These are phyloP conservation scores for Polymixis lichenea DNA, from an alignment of 2,888 invertebrate species.

Conservation along the genomic window DNA sequence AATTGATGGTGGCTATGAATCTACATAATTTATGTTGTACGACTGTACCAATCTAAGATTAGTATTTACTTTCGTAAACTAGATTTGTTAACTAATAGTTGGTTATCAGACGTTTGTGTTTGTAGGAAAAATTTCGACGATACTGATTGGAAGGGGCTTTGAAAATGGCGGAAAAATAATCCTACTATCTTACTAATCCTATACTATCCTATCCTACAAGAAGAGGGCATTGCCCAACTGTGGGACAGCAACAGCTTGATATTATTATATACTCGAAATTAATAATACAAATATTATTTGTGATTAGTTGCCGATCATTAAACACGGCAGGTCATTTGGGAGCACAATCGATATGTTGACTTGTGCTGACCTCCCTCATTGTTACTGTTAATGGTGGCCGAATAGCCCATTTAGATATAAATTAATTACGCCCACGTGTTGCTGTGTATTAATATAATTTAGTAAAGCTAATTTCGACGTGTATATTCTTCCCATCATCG, in stretches of 20 bases:
- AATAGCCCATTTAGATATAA: not conserved
- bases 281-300: not conserved
- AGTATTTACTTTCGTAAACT: conserved; percentile 63
- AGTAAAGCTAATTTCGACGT: not conserved
- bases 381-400: conserved; percentile 6
- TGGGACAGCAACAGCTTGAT: too few species aligned
- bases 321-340: not conserved
- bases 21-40: conserved; percentile 61
- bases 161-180: conserved; percentile 21
- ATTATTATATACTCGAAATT: too few species aligned
- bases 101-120: conserved; percentile 57
- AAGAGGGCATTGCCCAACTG: too few species aligned
- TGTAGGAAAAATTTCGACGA: conserved; percentile 57
- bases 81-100: conserved; percentile 66
- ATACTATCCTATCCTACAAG: too few species aligned
- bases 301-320: conserved; percentile 14
- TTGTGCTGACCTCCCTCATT: not conserved
- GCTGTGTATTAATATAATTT: not conserved
- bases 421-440: conserved; percentile 6
- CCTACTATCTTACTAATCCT: too few species aligned
- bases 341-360: not conserved
- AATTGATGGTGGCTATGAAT: conserved; percentile 57
- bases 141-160: conserved; percentile 60
- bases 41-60: conserved; percentile 44
- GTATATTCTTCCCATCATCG: too few species aligned